These are phyloP conservation scores for Sciurus niger DNA, from an alignment of 2,113 vertebrate genomes.

Conservation along the genomic window DNA sequence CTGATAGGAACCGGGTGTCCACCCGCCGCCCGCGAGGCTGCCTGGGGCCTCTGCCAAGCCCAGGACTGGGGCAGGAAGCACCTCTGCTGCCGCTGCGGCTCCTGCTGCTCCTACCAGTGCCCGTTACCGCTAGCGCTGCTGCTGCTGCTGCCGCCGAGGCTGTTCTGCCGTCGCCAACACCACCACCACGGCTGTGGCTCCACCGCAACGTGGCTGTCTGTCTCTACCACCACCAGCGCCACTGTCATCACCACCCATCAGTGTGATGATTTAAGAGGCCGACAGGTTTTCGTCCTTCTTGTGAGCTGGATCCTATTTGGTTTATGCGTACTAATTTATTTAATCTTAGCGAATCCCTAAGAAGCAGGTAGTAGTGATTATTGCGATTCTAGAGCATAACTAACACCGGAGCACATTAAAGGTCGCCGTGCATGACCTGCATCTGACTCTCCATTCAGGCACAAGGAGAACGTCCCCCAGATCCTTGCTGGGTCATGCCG, in stretches of 20 bases:
- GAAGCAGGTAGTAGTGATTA: not conserved
- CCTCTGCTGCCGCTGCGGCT: no score
- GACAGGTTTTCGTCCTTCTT: not conserved
- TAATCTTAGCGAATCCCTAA: not conserved
- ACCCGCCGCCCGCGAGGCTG: no score
- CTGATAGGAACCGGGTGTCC: no score
- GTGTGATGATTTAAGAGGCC: not conserved
- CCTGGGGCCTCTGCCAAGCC: no score
- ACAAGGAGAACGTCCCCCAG: rapidly evolving
- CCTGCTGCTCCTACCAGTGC: no score
- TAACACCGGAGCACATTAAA: not conserved
- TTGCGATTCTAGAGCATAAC: not conserved
- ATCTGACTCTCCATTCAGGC: not conserved
- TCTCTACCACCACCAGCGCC: not conserved
- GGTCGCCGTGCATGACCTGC: rapidly evolving
- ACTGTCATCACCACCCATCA: not conserved
- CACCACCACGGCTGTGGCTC: rapidly evolving
- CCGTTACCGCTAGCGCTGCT: no score
- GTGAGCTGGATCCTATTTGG: no score
- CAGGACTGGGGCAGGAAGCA: no score
- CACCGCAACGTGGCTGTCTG: not conserved
- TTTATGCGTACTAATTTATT: not conserved
- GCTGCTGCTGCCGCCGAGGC: no score
- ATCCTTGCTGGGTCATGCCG: not conserved
- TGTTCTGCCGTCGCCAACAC: no score